Percentiles rank a stretch among this genome's conserved stretches.
Evolutionary conservation across 53 echinoderm and acorn worm species (phyloP).

Genomic region (Echinarachnius parma): DNA sequence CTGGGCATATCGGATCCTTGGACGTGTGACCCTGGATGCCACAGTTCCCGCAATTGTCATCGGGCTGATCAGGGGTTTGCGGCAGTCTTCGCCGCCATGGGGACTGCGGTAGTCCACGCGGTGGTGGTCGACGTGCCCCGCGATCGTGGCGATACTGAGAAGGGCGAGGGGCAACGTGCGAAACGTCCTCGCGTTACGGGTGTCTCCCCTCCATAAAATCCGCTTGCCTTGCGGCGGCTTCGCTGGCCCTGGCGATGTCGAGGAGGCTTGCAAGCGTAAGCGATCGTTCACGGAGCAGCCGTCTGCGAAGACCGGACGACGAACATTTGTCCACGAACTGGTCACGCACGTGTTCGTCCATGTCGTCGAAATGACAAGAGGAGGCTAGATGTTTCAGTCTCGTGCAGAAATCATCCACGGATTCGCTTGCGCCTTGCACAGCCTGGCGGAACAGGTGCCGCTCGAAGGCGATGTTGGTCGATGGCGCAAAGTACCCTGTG

Average conservation of each 20-base stretch:
- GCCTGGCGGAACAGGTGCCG: neutral
- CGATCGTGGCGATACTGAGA: neutral
- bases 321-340: constrained; percentile 13
- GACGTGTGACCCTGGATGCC: neutral
- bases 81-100: neutral
- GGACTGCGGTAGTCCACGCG: neutral
- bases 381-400: neutral
- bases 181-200: neutral
- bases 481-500: neutral
- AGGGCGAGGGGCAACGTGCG: neutral
- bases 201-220: neutral
- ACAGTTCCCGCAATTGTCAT: neutral
- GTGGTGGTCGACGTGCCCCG: neutral
- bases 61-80: neutral
- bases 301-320: neutral
- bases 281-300: neutral
- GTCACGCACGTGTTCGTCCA: constrained; percentile 2
- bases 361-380: neutral
- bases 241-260: neutral
- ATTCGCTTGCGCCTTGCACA: neutral
- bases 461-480: constrained; percentile 2
- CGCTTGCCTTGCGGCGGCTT: neutral
- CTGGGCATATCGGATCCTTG: constrained; percentile 2
- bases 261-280: neutral
- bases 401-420: constrained; percentile 9